phyloP scores from a whole-genome alignment of 2,113 vertebrate species.

The Nibea coibor region DNA sequence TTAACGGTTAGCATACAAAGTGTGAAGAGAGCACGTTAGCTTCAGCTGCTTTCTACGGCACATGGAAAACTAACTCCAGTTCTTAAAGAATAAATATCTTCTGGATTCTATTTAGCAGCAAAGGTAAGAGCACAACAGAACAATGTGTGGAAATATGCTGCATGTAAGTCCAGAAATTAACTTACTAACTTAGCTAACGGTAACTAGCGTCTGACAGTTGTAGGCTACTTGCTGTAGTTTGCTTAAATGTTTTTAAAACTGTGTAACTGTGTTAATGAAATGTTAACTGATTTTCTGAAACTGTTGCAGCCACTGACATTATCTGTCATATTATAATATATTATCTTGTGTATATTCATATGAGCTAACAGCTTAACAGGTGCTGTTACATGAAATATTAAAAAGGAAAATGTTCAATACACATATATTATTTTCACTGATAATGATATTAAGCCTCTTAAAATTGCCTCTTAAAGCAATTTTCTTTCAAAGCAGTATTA shows the following conservation, averaged over 20 bases:
- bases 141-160: neutral
- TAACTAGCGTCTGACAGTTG: neutral
- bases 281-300: neutral
- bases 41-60: neutral
- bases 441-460: neutral
- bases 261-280: neutral
- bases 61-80: neutral
- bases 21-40: neutral
- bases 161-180: too few relatives aligned
- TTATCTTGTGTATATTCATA: neutral
- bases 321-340: neutral
- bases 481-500: neutral
- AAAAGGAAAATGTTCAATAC: neutral
- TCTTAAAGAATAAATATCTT: neutral
- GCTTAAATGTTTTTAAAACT: neutral
- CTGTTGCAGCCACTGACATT: neutral
- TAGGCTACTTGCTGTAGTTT: too few relatives aligned
- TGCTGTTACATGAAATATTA: neutral
- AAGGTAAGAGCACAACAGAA: neutral
- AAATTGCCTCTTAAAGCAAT: neutral
- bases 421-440: neutral
- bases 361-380: neutral
- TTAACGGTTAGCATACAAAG: neutral
- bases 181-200: neutral
- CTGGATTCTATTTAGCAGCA: neutral